Evolutionary conservation across 2,888 invertebrate genomes (phyloP), one percentile per base, ranked within the genome.

Genomic region (Drosophila ezoana): DNA sequence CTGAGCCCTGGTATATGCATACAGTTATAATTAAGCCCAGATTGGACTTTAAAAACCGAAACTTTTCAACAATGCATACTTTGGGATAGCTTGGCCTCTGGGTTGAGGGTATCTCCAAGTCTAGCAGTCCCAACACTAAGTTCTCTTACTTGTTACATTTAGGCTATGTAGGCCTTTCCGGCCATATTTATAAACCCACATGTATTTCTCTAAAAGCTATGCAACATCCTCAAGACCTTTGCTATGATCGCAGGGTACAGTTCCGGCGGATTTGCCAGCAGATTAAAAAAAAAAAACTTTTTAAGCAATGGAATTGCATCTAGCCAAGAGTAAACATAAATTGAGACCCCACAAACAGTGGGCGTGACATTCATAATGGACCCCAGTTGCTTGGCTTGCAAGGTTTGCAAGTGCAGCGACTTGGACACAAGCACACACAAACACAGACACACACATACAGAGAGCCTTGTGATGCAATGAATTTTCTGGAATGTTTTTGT

Each of bases 371-470:
- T 43, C 48, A 67, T 49, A 67, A 68, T 67, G 43, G 48, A 59
- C 52, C 33, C 67, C 23, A n/a, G 16, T 62, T 53, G 58, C 59
- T 60, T 58, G 53, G 58, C 43, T 65, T 70, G 75, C 66, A 75
- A 18, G 18, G 18, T 18, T 18, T 2, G 18, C 71, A 61, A 74
- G 74, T 74, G 76, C 72, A 75, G 59, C 56, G 57, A 51, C 75
- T 59, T 65, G 56, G 32, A 40, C 60, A 23, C 47, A 44, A 14
- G 44, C 23, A 45, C 18, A 48, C 41, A 38, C 23, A 23, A 1
- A 23, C 23, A 5, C 23, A 23, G 0, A 28, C 28, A 8, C 28
- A 2, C 28, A 28, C 28, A 28, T 28, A 28, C 8, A 2, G 28
- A 28, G 28, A 28, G 8, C 8, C 2, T 23, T 23, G 23, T 23